phyloP scores from a whole-genome alignment of 2,888 invertebrate genomes.

The Beris chalybata region DNA sequence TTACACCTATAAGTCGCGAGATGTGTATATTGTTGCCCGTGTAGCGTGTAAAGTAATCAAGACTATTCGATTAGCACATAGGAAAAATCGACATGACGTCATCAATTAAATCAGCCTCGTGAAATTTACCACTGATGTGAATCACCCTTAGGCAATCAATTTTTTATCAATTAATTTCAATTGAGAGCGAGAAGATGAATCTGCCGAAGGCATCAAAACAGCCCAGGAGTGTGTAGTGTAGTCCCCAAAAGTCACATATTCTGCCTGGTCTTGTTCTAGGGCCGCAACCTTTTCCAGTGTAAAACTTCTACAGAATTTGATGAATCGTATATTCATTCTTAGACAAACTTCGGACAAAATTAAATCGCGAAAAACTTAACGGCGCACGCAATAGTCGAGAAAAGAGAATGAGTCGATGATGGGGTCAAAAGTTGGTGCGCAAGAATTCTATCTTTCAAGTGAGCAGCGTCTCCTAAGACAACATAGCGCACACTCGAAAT shows the following conservation, averaged over 20 bases:
- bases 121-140: constrained; percentile 28
- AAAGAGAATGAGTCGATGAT: background rate
- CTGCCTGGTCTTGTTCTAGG: too few relatives aligned
- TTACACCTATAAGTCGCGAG: too few relatives aligned
- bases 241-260: too few relatives aligned
- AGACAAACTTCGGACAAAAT: too few relatives aligned
- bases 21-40: too few relatives aligned
- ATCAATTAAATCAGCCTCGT: constrained; percentile 23
- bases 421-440: background rate
- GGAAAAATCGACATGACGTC: constrained; percentile 14
- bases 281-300: too few relatives aligned
- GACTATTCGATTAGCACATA: background rate
- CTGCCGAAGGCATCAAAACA: background rate
- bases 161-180: constrained; percentile 40
- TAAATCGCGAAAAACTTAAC: too few relatives aligned
- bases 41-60: too few relatives aligned
- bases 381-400: too few relatives aligned
- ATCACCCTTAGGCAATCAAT: constrained; percentile 36
- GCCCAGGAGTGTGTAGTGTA: too few relatives aligned
- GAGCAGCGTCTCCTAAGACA: background rate
- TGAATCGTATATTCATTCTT: too few relatives aligned
- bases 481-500: background rate
- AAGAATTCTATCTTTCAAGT: background rate
- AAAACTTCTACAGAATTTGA: too few relatives aligned
- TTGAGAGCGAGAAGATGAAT: constrained; percentile 29